Evolutionary conservation across 2,888 invertebrate species (phyloP).

Genomic region (Mesochorus sp.): DNA sequence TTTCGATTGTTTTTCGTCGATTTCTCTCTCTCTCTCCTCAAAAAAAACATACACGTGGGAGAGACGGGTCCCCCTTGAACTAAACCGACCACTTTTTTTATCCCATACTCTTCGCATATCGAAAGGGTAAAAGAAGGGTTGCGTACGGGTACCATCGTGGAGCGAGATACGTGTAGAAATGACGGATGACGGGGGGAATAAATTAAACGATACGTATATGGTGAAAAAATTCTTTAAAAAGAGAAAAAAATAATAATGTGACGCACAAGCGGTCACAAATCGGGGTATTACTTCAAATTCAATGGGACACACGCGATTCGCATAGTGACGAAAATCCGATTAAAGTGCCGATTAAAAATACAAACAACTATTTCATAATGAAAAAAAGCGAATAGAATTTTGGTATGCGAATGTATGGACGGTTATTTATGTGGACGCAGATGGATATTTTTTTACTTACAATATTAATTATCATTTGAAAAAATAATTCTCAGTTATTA

Average conservation of each 20-base stretch:
- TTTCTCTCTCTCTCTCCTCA: constrained; percentile 40
- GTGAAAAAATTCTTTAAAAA: constrained; percentile 59
- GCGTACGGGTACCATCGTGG: background rate
- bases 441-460: background rate
- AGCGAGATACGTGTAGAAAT: background rate
- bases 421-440: background rate
- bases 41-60: constrained; percentile 63
- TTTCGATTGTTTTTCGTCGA: constrained; percentile 58
- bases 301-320: constrained; percentile 39
- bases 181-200: constrained; percentile 10
- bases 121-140: constrained; percentile 53
- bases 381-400: background rate
- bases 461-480: background rate
- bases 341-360: constrained; percentile 15
- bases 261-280: constrained; percentile 68
- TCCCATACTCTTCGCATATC: background rate
- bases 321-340: constrained; percentile 35
- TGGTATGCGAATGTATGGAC: background rate
- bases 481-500: too few relatives aligned
- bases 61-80: constrained; percentile 39
- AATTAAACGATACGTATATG: background rate
- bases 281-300: constrained; percentile 47
- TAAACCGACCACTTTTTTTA: constrained; percentile 45
- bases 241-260: constrained; percentile 61
- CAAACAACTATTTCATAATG: background rate